Evolutionary conservation across 2,888 invertebrate genomes (phyloP), one percentile per base, ranked within the genome.

Genomic region (Steinernema carpocapsae): DNA sequence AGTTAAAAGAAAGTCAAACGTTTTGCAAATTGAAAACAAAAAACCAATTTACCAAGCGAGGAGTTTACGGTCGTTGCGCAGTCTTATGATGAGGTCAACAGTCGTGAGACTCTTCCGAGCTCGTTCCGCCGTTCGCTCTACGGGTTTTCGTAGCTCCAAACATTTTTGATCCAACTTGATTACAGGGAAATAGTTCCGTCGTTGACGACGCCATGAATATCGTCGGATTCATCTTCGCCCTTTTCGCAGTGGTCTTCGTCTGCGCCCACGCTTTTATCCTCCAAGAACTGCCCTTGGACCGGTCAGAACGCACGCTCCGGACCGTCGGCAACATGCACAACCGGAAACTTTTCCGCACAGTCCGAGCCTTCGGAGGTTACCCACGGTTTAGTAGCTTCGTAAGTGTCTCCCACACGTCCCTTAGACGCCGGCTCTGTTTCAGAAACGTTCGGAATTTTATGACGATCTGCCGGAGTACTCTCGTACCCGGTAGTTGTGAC

Each of bases 21-120:
- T 52, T 64, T 64, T 64, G 32, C 64, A 64, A 64, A 64, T 64
- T 22, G 64, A 64, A 64, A 64, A 64, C 64, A 64, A 64, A 32
- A 64, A 64, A 64, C 64, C 32, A 64, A 64, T 64, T 64, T 64
- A 17, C 32, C 37, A 24, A 17, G 32, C n/a, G 64, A 64, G 29
- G 64, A 29, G 64, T 32, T 64, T 64, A 64, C 64, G 64, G 64
- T 64, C 64, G 32, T 64, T 64, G 29, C 32, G 64, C 19, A 24
- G 29, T 64, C 14, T 2, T 29, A n/a, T 29, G 64, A 64, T 32
- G 64, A 24, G 64, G 64, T 29, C 64, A 64, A 32, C 64, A 32
- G 64, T 64, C 29, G 64, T 14, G 32, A 29, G 37, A 26, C 32
- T 32, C 37, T 37, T 37, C 37, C 4, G 37, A 10, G 4, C 10